Conservation (phyloP, 2,888 invertebrate species). For the Pseudanteris insignis region DNA sequence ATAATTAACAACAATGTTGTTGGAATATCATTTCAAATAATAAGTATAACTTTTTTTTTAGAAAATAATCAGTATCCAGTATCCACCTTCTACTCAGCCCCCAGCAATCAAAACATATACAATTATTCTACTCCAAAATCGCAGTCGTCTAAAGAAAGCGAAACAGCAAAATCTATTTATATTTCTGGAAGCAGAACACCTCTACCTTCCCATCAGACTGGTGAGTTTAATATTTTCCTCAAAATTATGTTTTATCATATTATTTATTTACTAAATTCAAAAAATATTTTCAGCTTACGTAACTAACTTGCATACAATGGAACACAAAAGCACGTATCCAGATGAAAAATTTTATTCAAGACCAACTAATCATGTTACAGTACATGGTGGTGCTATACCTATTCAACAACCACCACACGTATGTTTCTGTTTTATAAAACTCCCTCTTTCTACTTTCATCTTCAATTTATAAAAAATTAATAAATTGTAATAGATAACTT, state of each 20-base stretch:
- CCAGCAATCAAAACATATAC: constrained; percentile 62
- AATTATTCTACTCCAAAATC: constrained; percentile 62
- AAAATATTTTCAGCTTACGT: constrained; percentile 56
- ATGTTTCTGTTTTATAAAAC: too few species aligned
- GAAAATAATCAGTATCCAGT: constrained; percentile 65
- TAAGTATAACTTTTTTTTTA: constrained; percentile 44
- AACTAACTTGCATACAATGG: constrained; percentile 60
- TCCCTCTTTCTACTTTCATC: neutral
- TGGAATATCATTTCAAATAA: too few species aligned
- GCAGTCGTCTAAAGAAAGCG: constrained; percentile 58
- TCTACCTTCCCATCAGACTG: constrained; percentile 58
- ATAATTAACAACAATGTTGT: too few species aligned
- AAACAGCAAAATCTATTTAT: constrained; percentile 59
- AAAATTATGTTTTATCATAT: neutral
- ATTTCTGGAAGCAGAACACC: constrained; percentile 56
- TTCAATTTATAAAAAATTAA: neutral
- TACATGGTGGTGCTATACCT: constrained; percentile 70
- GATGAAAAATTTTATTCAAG: constrained; percentile 67
- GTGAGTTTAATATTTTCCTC: constrained; percentile 39
- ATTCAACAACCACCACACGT: constrained; percentile 70
- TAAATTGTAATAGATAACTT: neutral
- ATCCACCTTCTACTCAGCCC: constrained; percentile 63
- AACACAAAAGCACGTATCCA: constrained; percentile 62
- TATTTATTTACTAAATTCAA: too few species aligned
- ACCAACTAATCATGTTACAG: constrained; percentile 69